Evolutionary conservation across 2,797 vertebrate species (phyloP).

Genomic region (Enteromius anoplus): DNA sequence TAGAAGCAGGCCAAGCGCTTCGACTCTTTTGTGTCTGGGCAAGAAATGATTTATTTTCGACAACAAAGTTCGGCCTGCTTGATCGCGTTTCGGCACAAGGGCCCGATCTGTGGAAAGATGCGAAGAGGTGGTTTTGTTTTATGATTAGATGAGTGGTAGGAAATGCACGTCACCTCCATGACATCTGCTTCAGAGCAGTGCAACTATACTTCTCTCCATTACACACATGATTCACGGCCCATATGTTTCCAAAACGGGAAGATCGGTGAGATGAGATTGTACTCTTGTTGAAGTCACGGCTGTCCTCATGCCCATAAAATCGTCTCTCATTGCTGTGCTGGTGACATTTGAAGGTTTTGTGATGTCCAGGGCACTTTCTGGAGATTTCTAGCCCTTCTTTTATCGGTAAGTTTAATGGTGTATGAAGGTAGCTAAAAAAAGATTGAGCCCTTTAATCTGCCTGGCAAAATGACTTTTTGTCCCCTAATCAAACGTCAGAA

Average conservation of each 20-base stretch:
- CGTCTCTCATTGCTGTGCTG: slow-evolving; percentile 10
- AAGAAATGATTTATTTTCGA: slow-evolving; percentile 58
- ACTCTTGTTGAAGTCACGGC: slow-evolving; percentile 36
- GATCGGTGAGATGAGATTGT: slow-evolving; percentile 41
- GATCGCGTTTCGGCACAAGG: slow-evolving; percentile 38
- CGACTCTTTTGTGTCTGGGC: slow-evolving; percentile 41
- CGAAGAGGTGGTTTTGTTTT: slow-evolving; percentile 53
- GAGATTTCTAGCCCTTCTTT: slow-evolving; percentile 52
- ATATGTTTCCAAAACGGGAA: slow-evolving; percentile 1
- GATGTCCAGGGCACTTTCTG: slow-evolving; percentile 56
- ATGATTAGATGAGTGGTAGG: slow-evolving; percentile 44
- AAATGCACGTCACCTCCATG: slow-evolving; percentile 66
- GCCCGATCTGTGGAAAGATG: slow-evolving; percentile 16
- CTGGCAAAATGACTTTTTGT: slow-evolving; percentile 71
- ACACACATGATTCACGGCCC: slow-evolving; percentile 18
- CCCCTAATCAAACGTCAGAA: slow-evolving; percentile 67
- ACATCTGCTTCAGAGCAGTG: slow-evolving; percentile 39
- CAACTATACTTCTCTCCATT: slow-evolving; percentile 22
- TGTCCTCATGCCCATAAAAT: slow-evolving; percentile 1
- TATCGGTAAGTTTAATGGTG: slow-evolving; percentile 43
- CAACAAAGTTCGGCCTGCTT: slow-evolving; percentile 50
- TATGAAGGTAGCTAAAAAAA: slow-evolving; percentile 47
- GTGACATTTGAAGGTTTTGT: slow-evolving; percentile 19
- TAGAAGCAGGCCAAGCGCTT: slow-evolving; percentile 55
- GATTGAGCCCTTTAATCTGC: slow-evolving; percentile 60